Conservation (phyloP, 2,888 invertebrate species). For the Monochamus alternatus region DNA sequence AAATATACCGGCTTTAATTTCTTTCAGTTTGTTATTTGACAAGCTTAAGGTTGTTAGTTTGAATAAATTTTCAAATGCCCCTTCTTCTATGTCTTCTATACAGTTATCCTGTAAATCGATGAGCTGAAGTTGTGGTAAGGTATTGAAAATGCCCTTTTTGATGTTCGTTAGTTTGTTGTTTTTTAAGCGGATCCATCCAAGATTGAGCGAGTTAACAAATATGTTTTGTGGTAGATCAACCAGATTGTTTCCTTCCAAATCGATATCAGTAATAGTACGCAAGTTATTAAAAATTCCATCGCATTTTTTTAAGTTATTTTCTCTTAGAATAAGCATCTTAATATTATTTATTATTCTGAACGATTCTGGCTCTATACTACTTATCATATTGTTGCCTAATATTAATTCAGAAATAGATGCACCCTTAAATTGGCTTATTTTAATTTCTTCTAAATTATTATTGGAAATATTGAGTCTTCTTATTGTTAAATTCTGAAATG, state of each 20-base stretch:
- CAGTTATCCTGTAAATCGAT: not conserved
- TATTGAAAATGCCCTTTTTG: not conserved
- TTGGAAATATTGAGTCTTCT: not conserved
- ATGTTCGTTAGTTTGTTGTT: slow-evolving; percentile 8
- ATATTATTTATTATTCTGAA: not conserved
- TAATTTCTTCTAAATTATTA: slow-evolving; percentile 13
- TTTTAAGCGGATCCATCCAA: not conserved
- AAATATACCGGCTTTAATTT: slow-evolving; percentile 16
- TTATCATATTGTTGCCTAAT: not conserved
- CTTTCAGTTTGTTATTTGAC: not conserved
- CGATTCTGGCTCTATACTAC: not conserved
- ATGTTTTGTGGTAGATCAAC: not conserved
- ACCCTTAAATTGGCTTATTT: not conserved
- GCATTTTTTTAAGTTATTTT: not conserved
- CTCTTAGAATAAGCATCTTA: not conserved
- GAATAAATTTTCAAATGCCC: not conserved
- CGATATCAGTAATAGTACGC: not conserved
- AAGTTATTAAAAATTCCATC: not conserved
- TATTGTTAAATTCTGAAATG: not conserved
- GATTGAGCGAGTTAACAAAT: not conserved
- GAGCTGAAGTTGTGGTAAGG: not conserved
- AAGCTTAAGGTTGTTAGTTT: not conserved
- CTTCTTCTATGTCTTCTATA: slow-evolving; percentile 10
- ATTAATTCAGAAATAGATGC: not conserved
- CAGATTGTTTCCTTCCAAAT: not conserved